phyloP scores from a whole-genome alignment of 2,888 invertebrate species.

The Cheilosia soror region DNA sequence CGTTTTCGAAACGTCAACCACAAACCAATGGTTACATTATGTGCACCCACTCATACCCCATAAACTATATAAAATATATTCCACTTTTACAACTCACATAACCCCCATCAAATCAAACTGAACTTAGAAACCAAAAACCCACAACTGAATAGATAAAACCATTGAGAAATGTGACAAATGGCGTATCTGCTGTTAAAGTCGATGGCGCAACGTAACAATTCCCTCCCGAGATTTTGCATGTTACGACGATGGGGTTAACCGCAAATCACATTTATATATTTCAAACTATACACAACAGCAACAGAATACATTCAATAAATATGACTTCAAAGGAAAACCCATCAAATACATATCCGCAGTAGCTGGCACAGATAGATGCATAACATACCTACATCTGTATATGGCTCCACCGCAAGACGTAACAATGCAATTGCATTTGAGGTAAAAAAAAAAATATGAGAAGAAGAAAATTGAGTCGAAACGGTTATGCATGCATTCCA shows the following conservation, averaged over 20 bases:
- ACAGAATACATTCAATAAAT: constrained; percentile 38
- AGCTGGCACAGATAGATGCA: constrained; percentile 7
- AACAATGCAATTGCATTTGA: constrained; percentile 51
- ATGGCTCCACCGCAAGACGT: constrained; percentile 15
- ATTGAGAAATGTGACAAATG: constrained; percentile 58
- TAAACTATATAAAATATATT: background rate
- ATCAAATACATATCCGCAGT: constrained; percentile 28
- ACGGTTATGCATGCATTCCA: constrained; percentile 52
- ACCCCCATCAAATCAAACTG: constrained; percentile 33
- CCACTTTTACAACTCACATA: constrained; percentile 20
- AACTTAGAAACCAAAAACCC: constrained; percentile 27
- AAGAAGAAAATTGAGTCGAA: constrained; percentile 4
- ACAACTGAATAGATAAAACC: constrained; percentile 8
- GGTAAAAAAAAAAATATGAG: background rate
- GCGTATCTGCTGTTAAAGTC: constrained; percentile 41
- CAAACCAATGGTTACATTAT: background rate
- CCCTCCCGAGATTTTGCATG: constrained; percentile 45
- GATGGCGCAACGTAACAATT: constrained; percentile 38
- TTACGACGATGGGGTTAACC: constrained; percentile 55
- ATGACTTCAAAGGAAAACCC: constrained; percentile 46
- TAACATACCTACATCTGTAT: constrained; percentile 13
- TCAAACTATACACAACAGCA: constrained; percentile 5
- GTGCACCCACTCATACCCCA: background rate
- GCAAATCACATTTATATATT: constrained; percentile 59
- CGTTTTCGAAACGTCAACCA: background rate